phyloP scores from a whole-genome alignment of 2,888 invertebrate species.

The Athrips mouffetella region DNA sequence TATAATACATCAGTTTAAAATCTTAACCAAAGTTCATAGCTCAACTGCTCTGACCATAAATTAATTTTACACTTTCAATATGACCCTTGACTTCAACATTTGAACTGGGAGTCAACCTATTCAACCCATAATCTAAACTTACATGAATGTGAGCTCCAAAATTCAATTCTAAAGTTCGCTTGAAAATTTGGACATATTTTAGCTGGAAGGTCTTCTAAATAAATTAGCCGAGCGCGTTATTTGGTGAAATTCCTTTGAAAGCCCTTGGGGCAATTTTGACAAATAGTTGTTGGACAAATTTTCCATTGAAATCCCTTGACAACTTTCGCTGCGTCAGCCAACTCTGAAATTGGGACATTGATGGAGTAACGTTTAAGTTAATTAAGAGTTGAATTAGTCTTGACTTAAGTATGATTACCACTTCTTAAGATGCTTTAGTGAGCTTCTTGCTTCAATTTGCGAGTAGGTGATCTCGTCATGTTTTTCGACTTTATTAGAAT shows the following conservation, averaged over 20 bases:
- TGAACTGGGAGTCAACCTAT: slow-evolving; percentile 5
- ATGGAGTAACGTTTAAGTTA: slow-evolving; percentile 65
- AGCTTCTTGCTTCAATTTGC: slow-evolving; percentile 38
- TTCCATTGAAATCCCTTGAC: slow-evolving; percentile 70
- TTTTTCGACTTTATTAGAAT: slow-evolving; percentile 6
- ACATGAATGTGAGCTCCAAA: slow-evolving; percentile 23
- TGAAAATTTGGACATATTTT: slow-evolving; percentile 31
- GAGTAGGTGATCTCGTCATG: slow-evolving; percentile 24
- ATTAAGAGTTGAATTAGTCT: slow-evolving; percentile 71
- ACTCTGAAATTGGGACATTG: slow-evolving; percentile 63
- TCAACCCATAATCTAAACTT: slow-evolving; percentile 4
- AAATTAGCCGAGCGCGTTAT: slow-evolving; percentile 63
- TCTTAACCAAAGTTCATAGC: background rate
- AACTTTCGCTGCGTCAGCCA: slow-evolving; percentile 60
- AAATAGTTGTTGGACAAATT: slow-evolving; percentile 73
- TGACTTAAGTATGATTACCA: slow-evolving; percentile 65
- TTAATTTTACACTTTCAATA: slow-evolving; percentile 7
- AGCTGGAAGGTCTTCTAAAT: slow-evolving; percentile 33
- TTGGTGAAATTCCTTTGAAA: slow-evolving; percentile 57
- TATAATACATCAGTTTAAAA: background rate
- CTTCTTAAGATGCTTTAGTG: slow-evolving; percentile 55
- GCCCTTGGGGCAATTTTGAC: slow-evolving; percentile 70
- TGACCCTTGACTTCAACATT: slow-evolving; percentile 4
- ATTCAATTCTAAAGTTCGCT: slow-evolving; percentile 30
- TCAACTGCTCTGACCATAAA: background rate